Evolutionary conservation across 2,888 invertebrate genomes (phyloP), one percentile per base, ranked within the genome.

Genomic region (Drosophila bunnanda): DNA sequence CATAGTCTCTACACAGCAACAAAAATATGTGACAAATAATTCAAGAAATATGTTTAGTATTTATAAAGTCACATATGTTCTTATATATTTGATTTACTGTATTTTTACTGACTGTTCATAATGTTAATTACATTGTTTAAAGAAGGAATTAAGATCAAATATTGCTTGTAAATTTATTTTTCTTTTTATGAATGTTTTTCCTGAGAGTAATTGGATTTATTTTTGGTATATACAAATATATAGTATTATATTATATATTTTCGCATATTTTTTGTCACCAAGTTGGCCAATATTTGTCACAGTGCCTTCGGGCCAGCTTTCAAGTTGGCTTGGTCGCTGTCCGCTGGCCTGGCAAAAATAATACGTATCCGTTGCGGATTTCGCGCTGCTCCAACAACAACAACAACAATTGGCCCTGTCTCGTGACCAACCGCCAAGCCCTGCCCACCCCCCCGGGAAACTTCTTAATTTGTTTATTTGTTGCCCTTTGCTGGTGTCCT

Each of bases 321-420:
- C 38, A 46, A 46, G 46, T 46, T 46, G 46, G 25, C 30, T 39
- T 48, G 32, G 13, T 34, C 32, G 43, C 32, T 55, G 65, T 17
- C 74, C 71, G 68, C 64, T 88, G 86, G 86, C 58, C 74, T 60
- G 85, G 74, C 75, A 65, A 84, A 84, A 84, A 87, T 80, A 89
- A 87, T 82, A 78, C 85, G 84, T 85, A 89, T 89, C 85, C 88
- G 86, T 84, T 80, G 85, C 85, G 89, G 84, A 82, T 84, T 83
- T 75, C 75, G 57, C 72, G 54, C 64, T 44, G 53, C 44, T 44
- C 61, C 61, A 20, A 15, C 34, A 52, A 22, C 15, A 44, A 57
- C 39, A 44, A 22, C 55, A 54, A 38, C 28, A 54, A 28, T 43
- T 41, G 38, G 61, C n/a, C 44, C 25, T 44, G 22, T 28, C 32